Percentiles rank a stretch among this genome's conserved stretches.
phyloP scores from a whole-genome alignment of 2,797 vertebrate species.

The Crocodylus rhombifer region DNA sequence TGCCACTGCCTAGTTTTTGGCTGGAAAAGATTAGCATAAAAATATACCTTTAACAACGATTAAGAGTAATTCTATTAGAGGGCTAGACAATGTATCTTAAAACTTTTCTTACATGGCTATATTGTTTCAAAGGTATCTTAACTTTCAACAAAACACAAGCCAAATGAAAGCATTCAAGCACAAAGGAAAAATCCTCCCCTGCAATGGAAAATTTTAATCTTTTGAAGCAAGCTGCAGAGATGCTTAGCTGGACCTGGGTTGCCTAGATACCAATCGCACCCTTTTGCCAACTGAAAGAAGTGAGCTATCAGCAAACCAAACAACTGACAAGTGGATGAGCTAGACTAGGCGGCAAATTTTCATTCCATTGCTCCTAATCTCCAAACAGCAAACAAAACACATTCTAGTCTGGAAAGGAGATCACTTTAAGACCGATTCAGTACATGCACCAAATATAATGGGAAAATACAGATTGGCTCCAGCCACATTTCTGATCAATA shows the following conservation, averaged over 20 bases:
- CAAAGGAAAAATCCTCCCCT: slow-evolving; percentile 71
- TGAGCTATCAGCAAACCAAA: slow-evolving; percentile 55
- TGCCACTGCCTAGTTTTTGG: too few species aligned
- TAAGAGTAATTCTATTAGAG: too few species aligned
- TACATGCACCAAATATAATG: background rate
- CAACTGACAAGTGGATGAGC: slow-evolving; percentile 39
- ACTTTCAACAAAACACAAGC: slow-evolving; percentile 38
- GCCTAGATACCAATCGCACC: slow-evolving; percentile 73
- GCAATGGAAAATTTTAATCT: slow-evolving; percentile 84
- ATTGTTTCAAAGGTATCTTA: slow-evolving; percentile 17
- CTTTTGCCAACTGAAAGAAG: slow-evolving; percentile 53
- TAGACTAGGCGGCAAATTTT: slow-evolving; percentile 20
- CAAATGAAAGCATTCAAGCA: slow-evolving; percentile 53
- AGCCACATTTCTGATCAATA: background rate
- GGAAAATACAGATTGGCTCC: background rate
- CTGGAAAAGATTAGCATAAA: too few species aligned
- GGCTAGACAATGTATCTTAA: background rate
- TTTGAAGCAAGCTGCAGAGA: slow-evolving; percentile 72
- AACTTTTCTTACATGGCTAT: background rate
- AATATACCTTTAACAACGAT: too few species aligned
- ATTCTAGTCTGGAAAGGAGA: background rate
- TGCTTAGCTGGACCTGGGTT: slow-evolving; percentile 67
- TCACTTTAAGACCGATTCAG: background rate
- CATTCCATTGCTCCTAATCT: background rate
- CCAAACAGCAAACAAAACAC: background rate